Conservation (phyloP, 2,888 invertebrate species). For the Pristionchus japonicus region DNA sequence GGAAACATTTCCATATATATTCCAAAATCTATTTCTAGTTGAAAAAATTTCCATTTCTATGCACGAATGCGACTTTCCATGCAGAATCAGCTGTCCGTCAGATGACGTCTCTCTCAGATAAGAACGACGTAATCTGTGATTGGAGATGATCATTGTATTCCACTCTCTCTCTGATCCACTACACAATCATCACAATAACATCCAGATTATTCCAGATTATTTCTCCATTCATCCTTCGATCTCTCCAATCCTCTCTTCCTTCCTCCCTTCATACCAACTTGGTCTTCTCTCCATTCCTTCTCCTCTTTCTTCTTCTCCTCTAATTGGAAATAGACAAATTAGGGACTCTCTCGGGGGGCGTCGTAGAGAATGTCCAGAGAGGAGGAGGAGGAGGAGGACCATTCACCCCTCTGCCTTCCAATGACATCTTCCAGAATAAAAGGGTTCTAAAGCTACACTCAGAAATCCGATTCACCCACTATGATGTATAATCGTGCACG, state of each 20-base stretch:
- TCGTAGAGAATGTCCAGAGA: not conserved
- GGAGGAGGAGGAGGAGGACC: no score
- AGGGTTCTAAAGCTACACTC: no score
- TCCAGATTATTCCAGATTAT: not conserved
- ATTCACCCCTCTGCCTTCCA: not conserved
- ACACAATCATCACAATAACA: not conserved
- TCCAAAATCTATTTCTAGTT: not conserved
- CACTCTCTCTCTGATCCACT: not conserved
- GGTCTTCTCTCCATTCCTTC: not conserved
- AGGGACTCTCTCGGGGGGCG: slow-evolving; percentile 27
- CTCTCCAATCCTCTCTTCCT: not conserved
- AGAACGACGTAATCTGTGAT: not conserved
- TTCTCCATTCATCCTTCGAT: not conserved
- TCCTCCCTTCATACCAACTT: slow-evolving; percentile 9
- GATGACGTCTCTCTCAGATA: not conserved
- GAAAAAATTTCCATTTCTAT: no score
- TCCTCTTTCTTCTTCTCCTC: slow-evolving; percentile 33
- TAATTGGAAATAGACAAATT: slow-evolving; percentile 42
- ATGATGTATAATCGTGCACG: no score
- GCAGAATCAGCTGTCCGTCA: not conserved
- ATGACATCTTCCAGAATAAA: no score
- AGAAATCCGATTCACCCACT: no score
- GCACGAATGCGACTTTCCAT: no score
- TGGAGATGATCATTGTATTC: not conserved
- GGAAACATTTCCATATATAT: not conserved